Evolutionary conservation across 1,140 invertebrate species (phyloP).

Genomic region (Nephila pilipes): DNA sequence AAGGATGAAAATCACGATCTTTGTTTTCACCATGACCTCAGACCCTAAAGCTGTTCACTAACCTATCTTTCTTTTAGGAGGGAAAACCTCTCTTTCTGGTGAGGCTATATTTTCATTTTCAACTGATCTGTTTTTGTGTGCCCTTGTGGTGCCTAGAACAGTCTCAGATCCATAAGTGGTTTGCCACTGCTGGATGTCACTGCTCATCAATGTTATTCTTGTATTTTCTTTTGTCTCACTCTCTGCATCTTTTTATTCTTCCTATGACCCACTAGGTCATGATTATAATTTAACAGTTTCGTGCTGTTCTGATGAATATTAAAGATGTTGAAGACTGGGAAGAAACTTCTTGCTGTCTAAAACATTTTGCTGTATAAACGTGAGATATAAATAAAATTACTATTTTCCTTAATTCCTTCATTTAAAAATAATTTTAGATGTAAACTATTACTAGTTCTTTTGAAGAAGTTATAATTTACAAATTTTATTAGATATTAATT

Average conservation of each 20-base stretch:
- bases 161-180: conserved; percentile 73
- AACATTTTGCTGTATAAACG: too few relatives aligned
- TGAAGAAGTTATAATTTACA: too few relatives aligned
- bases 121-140: conserved; percentile 69
- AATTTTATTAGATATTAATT: too few relatives aligned
- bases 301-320: neutral
- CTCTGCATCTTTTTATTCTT: neutral
- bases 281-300: conserved; percentile 17
- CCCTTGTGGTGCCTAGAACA: neutral
- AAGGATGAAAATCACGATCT: conserved; percentile 37
- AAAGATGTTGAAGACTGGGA: neutral
- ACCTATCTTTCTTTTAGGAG: conserved; percentile 59
- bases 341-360: too few relatives aligned
- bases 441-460: too few relatives aligned
- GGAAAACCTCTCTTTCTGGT: conserved; percentile 14
- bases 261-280: neutral
- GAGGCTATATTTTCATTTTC: conserved; percentile 73
- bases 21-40: conserved; percentile 51
- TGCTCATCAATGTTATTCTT: conserved; percentile 38
- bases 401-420: too few relatives aligned
- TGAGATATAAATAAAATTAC: too few relatives aligned
- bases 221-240: neutral
- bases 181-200: conserved; percentile 43
- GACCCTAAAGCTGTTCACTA: conserved; percentile 69
- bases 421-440: too few relatives aligned